Evolutionary conservation across 1,140 invertebrate genomes (phyloP), one percentile per base, ranked within the genome.

Genomic region (Oedothorax gibbosus): DNA sequence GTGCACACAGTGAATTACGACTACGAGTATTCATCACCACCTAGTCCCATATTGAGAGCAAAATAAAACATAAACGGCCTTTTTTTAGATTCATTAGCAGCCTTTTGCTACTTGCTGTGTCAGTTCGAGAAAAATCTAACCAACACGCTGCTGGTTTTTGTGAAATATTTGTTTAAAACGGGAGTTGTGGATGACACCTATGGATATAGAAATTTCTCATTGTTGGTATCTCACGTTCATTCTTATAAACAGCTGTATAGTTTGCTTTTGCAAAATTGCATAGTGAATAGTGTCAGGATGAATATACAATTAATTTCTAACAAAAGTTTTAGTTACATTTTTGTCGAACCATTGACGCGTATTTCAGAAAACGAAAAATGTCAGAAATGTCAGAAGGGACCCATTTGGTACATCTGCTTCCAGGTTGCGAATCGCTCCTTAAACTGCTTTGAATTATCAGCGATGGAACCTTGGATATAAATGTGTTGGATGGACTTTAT

Each of bases 351-450:
- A 35, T 35, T 35, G 35, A 35, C 35, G 35, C 20, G 50, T 65
- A 78, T 65, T 78, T 78, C 66, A 78, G 60, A 78, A 78, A 65
- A 66, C 15, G 80, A 82, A 73, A 82, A 65, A 53, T 82, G 71
- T 75, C 81, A 57, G 69, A 7, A 69, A 53, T 68, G 35, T 71
- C 68, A 21, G 53, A n/a, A 50, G 35, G 51, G 35, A 54, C 10
- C 71, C 81, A 64, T 83, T 83, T 20, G 6, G 7, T 49, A 54
- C 71, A 76, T 15, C 71, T 73, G 68, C 49, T 82, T 57, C 68
- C 54, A 50, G 60, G 71, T 15, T 57, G 35, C 21, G 3, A 53
- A 53, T 64, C 14, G 35, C 57, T 50, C 11, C 14, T 62, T 53
- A 71, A 71, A 53, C 6, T 50, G 3, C 8, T 64, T 62, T n/a